Base-by-base conservation (phyloP, 2,797 vertebrate genomes). In the Schizopygopsis pylzovi region DNA sequence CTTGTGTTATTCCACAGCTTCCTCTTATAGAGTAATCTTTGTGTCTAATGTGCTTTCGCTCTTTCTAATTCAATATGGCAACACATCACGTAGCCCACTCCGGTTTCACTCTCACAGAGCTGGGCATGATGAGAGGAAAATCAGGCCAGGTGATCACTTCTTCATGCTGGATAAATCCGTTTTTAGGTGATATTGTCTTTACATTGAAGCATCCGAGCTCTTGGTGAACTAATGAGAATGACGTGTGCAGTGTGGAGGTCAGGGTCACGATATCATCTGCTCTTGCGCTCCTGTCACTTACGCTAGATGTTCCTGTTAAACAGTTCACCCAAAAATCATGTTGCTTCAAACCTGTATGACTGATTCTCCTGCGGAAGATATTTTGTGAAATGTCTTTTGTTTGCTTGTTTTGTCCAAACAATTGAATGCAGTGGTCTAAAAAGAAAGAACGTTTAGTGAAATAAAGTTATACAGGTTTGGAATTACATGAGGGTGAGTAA, bases 131-230 rank as follows among this genome's bases (percentile, higher is more conserved):
- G 68, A 72, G 67, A 83, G n/a, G 25, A 83, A 52, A 80, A 73
- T 79, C 54, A 80, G 77, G 84, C 59, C 77, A 83, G 77, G 20
- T 47, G 63, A 68, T 84, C 6, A 16, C 47, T 56, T 56, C 47
- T 16, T 43, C 73, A 68, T 79, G 77, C 43, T 49, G 84, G 54
- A 72, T 80, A 49, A 73, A 85, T 85, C 67, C 73, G 84, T 25
- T 85, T 80, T 63, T 80, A 85, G 77, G 41, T 73, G 54, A 61
- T 79, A 43, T n/a, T 11, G 9, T 72, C 28, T 79, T 61, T 79
- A 37, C 82, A 77, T 54, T 71, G 25, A 79, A 85, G 28, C 52
- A 4, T n/a, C 41, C 25, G 4, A 71, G 49, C 39, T 79, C 39
- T 56, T 10, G 28, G 15, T 73, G 77, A 80, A 80, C 65, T 72